Base-by-base conservation (phyloP, 2,113 vertebrate genomes). In the Toxotes jaculatrix region DNA sequence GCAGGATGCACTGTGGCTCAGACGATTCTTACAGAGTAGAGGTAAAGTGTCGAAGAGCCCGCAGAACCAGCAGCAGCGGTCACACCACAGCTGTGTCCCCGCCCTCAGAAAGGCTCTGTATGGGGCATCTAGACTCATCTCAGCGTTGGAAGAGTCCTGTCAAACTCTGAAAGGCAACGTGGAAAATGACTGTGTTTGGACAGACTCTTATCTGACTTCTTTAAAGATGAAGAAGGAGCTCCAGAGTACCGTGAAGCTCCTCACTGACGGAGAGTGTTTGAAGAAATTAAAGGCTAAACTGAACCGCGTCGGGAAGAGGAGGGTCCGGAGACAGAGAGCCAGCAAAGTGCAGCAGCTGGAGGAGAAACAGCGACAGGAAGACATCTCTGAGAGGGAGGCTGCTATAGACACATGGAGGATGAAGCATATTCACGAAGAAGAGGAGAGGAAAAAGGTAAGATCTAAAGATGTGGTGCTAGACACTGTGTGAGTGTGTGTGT, bases 401-500 rank as follows among this genome's bases (percentile, higher is more conserved):
- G 94, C 82, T 38, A 96, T 97, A 34, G 96, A 98, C 64, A 94
- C 90, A 59, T 98, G 97, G 97, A 95, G 96, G 70, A 93, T 95
- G 79, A 95, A 96, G 77, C 85, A 95, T 34, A 93, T 98, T 49
- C 97, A 95, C 60, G 85, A 96, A 75, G 96, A 95, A 60, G 96
- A 98, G 86, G 97, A 99, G 82, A 97, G 95, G 92, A 97, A 96
- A 85, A 92, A 95, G 96, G 97, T 98, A 83, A 85, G 77, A 57
- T 27, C 27, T 27, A 27, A 27, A 27, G 27, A 27, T 27, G 27
- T 27, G 27, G 27, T 27, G 27, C 27, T 27, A 27, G 27, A 27
- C 27, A 27, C 27, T 27, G 27, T 27, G 27, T 27, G 27, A 27
- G 27, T 27, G 27, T 27, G 27, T 27, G 27, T 27, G 27, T 27